Percentiles rank a stretch among this genome's conserved stretches.
Evolutionary conservation across 2,113 vertebrate genomes (phyloP).

Genomic region (Nothoprocta perdicaria): DNA sequence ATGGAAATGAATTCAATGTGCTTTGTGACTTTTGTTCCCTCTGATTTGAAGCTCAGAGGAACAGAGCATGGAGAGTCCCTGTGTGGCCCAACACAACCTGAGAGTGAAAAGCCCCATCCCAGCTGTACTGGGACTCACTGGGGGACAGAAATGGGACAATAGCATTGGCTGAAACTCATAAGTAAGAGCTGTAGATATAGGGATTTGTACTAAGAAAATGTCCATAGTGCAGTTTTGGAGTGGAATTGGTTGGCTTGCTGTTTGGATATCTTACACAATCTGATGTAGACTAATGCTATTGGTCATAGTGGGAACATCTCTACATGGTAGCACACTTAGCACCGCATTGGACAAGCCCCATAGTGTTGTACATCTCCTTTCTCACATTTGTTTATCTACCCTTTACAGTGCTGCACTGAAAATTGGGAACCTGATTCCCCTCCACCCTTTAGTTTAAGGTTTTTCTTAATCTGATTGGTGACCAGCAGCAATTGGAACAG

Average conservation of each 20-base stretch:
- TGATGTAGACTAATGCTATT: background rate
- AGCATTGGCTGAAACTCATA: fast-evolving
- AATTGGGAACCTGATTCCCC: background rate
- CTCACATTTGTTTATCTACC: no score
- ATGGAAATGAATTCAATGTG: background rate
- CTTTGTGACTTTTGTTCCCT: background rate
- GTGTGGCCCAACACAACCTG: fast-evolving
- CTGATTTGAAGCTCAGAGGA: background rate
- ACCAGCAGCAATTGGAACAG: no score
- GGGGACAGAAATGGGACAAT: background rate
- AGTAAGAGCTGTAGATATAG: background rate
- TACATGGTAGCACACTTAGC: no score
- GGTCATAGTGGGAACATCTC: background rate
- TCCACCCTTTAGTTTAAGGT: no score
- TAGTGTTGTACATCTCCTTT: background rate
- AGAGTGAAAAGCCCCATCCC: background rate
- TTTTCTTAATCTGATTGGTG: no score
- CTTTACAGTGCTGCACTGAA: background rate
- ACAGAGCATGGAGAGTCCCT: background rate
- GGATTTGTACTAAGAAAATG: background rate
- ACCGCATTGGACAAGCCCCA: no score
- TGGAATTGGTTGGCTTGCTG: no score
- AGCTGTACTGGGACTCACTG: background rate
- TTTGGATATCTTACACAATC: background rate
- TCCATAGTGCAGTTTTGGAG: background rate